phyloP scores from a whole-genome alignment of 2,888 invertebrate species.

The Carpatolechia fugitivella region DNA sequence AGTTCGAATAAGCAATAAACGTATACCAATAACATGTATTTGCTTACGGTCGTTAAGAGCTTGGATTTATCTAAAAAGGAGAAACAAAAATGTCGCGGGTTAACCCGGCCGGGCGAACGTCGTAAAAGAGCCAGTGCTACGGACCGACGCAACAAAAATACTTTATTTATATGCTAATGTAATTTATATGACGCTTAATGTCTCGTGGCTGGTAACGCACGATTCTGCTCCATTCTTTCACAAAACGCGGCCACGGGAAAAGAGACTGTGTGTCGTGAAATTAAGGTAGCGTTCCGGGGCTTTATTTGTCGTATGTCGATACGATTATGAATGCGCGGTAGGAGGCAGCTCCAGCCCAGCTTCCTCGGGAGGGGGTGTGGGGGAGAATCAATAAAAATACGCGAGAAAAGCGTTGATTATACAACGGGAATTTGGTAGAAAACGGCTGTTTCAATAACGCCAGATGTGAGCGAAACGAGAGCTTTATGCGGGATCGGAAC shows the following conservation, averaged over 20 bases:
- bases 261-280: conserved; percentile 41
- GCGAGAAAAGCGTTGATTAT: conserved; percentile 78
- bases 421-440: conserved; percentile 69
- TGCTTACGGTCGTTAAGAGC: conserved; percentile 74
- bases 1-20: conserved; percentile 75
- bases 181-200: conserved; percentile 80
- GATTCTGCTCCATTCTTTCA: conserved; percentile 72
- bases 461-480: conserved; percentile 49
- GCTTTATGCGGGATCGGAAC: conserved; percentile 31
- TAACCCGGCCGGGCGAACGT: conserved; percentile 53
- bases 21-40: conserved; percentile 75
- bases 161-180: conserved; percentile 80
- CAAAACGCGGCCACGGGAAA: conserved; percentile 33
- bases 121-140: conserved; percentile 71
- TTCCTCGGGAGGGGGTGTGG: conserved; percentile 57
- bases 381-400: conserved; percentile 78
- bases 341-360: conserved; percentile 75
- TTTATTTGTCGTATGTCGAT: conserved; percentile 64
- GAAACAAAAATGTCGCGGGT: conserved; percentile 70
- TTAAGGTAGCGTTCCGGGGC: conserved; percentile 56
- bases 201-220: conserved; percentile 78
- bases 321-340: conserved; percentile 78
- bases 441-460: conserved; percentile 64
- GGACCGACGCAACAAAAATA: conserved; percentile 72
- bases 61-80: conserved; percentile 76